Conservation (phyloP, 2,888 invertebrate species). For the Ichneumoninae sp. region DNA sequence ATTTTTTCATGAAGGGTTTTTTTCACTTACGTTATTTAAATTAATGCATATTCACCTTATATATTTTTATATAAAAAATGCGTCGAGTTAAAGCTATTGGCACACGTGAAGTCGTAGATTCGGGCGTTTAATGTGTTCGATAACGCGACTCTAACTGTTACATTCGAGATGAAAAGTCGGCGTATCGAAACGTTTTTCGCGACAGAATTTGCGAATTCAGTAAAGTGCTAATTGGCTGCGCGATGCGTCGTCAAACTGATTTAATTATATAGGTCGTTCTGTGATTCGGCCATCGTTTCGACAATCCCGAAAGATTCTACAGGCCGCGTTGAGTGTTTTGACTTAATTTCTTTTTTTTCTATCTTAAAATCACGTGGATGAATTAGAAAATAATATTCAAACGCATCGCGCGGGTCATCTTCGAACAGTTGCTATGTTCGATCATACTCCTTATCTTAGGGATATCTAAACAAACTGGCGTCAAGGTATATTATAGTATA, state of each 20-base stretch:
- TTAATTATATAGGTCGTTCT: constrained; percentile 22
- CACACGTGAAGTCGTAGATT: constrained; percentile 71
- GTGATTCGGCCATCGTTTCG: constrained; percentile 26
- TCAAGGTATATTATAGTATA: constrained; percentile 70
- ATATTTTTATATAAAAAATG: constrained; percentile 44
- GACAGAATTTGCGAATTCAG: constrained; percentile 66
- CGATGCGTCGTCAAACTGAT: constrained; percentile 53
- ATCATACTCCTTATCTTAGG: constrained; percentile 47
- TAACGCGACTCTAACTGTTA: constrained; percentile 40
- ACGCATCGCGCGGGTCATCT: constrained; percentile 63
- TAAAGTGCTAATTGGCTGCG: constrained; percentile 65
- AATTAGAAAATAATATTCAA: constrained; percentile 50
- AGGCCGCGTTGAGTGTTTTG: constrained; percentile 17
- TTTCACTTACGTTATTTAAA: constrained; percentile 52
- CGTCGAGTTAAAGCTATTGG: constrained; percentile 69
- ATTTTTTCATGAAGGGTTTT: constrained; percentile 45
- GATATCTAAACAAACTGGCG: constrained; percentile 75
- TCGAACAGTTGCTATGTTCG: constrained; percentile 48
- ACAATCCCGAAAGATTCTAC: constrained; percentile 5
- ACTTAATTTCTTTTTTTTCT: constrained; percentile 1
- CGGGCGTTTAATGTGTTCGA: constrained; percentile 62
- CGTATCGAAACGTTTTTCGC: constrained; percentile 44
- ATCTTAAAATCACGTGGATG: constrained; percentile 6
- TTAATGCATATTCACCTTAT: constrained; percentile 40
- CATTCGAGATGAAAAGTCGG: constrained; percentile 24